A percentile compares a stretch with the other conserved stretches of the same genome.
Conservation (phyloP, 1,140 invertebrate species). For the Brachionus paranguensis region DNA sequence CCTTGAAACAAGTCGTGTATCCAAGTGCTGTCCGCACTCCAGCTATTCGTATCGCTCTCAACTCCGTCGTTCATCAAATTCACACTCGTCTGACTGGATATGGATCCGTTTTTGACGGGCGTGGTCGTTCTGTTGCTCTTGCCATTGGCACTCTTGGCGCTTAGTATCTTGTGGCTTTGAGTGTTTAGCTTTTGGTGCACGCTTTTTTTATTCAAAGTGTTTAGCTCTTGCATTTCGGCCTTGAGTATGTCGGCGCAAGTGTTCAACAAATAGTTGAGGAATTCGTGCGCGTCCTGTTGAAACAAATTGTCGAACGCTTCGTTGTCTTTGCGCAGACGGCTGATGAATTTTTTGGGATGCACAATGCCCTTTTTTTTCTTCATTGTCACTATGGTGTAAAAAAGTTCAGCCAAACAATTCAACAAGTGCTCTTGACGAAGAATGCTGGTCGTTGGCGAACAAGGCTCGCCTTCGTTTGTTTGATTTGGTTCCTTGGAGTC, state of each 20-base stretch:
- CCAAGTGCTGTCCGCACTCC: conserved; percentile 83
- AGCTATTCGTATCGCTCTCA: background rate
- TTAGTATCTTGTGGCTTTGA: conserved; percentile 4
- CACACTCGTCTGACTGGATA: conserved; percentile 33
- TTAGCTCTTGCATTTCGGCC: conserved; percentile 34
- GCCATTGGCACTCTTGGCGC: background rate
- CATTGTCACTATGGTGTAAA: conserved; percentile 96
- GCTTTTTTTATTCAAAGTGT: background rate
- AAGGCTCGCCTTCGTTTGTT: conserved; percentile 56
- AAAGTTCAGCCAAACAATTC: conserved; percentile 93
- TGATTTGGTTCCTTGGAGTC: conserved; percentile 55
- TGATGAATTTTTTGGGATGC: conserved; percentile 98
- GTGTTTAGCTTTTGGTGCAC: background rate
- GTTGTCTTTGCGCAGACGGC: conserved; percentile 94
- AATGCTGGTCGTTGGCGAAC: conserved; percentile 63
- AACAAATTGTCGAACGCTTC: conserved; percentile 97
- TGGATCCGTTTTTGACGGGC: background rate
- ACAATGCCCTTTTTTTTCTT: conserved; percentile 99
- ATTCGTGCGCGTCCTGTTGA: conserved; percentile 99
- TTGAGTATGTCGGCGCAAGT: conserved; percentile 59
- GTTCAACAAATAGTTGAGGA: conserved; percentile 97
- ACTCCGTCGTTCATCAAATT: conserved; percentile 42
- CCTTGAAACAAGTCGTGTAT: conserved; percentile 99
- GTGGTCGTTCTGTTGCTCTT: background rate
- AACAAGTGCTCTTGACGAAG: conserved; percentile 93